These are phyloP conservation scores for Microplitis manilae DNA, from an alignment of 2,888 invertebrate species.

Conservation along the genomic window DNA sequence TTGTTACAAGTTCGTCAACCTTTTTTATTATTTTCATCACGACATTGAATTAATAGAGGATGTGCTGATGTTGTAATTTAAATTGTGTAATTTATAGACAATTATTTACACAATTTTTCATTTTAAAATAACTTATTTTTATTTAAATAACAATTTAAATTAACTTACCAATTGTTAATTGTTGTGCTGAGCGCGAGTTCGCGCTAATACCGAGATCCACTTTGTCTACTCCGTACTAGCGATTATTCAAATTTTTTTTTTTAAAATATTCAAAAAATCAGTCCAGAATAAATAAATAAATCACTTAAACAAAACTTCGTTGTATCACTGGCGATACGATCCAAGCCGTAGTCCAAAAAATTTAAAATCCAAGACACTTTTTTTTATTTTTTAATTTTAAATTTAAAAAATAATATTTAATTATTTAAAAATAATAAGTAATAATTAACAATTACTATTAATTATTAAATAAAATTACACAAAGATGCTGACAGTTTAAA, in stretches of 20 bases:
- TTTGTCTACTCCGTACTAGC: slow-evolving; percentile 51
- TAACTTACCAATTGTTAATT: slow-evolving; percentile 69
- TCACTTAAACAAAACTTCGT: slow-evolving; percentile 13
- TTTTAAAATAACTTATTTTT: background rate
- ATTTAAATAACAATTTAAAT: slow-evolving; percentile 2
- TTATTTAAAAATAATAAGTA: no score
- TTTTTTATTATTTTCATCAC: background rate
- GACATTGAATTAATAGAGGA: slow-evolving; percentile 30
- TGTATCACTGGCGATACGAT: slow-evolving; percentile 21
- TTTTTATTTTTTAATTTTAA: background rate
- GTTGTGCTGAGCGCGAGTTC: slow-evolving; percentile 58
- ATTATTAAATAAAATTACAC: no score
- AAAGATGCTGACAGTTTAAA: no score
- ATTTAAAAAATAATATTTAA: background rate
- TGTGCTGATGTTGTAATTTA: background rate
- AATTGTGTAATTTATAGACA: background rate
- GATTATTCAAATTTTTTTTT: background rate
- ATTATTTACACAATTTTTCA: background rate
- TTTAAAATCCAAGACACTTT: background rate
- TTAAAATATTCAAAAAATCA: slow-evolving; percentile 3
- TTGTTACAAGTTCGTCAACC: slow-evolving; percentile 15
- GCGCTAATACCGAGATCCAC: slow-evolving; percentile 64
- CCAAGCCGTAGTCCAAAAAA: slow-evolving; percentile 8
- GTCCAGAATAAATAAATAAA: slow-evolving; percentile 16
- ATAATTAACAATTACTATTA: no score